Percentiles rank a stretch among this genome's conserved stretches.
Evolutionary conservation across 1,140 invertebrate genomes (phyloP).

Genomic region (Drosophila mojavensis): DNA sequence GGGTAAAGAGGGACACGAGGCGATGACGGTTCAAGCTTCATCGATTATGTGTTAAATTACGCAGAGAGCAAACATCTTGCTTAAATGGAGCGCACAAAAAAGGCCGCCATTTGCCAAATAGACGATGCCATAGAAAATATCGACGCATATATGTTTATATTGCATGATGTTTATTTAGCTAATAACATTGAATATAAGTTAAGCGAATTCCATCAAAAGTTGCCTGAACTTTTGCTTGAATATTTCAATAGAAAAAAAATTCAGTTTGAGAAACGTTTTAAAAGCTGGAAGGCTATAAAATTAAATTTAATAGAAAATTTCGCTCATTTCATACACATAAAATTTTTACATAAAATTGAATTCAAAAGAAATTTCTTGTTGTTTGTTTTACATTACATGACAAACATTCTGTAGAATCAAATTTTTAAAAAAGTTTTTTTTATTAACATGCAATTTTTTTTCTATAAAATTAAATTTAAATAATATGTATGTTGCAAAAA

Average conservation of each 20-base stretch:
- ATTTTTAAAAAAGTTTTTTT: too few relatives aligned
- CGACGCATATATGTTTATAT: not conserved
- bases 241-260: not conserved
- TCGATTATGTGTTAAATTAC: conserved; percentile 80
- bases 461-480: too few relatives aligned
- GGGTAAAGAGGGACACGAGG: conserved; percentile 11
- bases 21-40: conserved; percentile 26
- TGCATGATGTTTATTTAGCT: conserved; percentile 4
- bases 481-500: too few relatives aligned
- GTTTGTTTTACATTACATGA: too few relatives aligned
- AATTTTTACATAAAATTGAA: too few relatives aligned
- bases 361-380: too few relatives aligned
- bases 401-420: too few relatives aligned
- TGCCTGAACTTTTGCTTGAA: not conserved
- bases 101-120: not conserved
- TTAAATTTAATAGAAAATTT: too few relatives aligned
- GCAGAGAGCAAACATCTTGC: conserved; percentile 50
- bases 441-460: too few relatives aligned
- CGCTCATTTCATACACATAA: too few relatives aligned
- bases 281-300: too few relatives aligned
- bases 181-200: not conserved
- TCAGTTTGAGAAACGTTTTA: too few relatives aligned
- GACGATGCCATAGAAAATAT: conserved; percentile 5
- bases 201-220: not conserved
- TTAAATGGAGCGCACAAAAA: conserved; percentile 29